Conservation (phyloP, 2,888 invertebrate genomes). For the Lepidocyrtinus sp. region DNA sequence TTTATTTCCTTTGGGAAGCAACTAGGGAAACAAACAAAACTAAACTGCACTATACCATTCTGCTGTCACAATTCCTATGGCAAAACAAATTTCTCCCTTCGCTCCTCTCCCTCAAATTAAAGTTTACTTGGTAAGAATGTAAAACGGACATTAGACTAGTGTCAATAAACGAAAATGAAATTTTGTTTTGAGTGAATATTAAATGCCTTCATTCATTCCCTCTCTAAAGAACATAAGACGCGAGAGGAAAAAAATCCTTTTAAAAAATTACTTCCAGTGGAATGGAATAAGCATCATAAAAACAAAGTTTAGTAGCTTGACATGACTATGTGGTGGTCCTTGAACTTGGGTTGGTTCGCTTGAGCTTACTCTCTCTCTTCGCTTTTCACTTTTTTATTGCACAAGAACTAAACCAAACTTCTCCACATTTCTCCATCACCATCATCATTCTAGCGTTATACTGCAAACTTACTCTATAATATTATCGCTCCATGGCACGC, state of each 20-base stretch:
- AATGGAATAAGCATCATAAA: background rate
- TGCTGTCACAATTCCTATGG: slow-evolving; percentile 43
- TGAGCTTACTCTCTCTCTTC: no score
- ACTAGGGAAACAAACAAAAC: no score
- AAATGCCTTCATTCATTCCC: no score
- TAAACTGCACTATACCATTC: no score
- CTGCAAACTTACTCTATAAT: background rate
- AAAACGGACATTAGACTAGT: background rate
- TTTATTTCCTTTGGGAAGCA: no score
- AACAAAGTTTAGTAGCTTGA: slow-evolving; percentile 17
- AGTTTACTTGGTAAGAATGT: background rate
- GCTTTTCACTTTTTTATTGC: slow-evolving; percentile 1
- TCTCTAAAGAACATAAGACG: no score
- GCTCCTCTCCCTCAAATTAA: slow-evolving; percentile 32
- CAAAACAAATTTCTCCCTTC: slow-evolving; percentile 37
- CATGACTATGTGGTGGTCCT: slow-evolving; percentile 53
- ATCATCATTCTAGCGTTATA: slow-evolving; percentile 1
- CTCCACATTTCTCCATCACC: background rate
- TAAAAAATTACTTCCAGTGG: no score
- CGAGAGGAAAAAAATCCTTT: no score
- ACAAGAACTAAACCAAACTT: background rate
- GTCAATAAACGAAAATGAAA: background rate
- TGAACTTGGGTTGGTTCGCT: no score
- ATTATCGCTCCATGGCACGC: background rate
- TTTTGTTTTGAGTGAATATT: no score